Percentiles rank a stretch among this genome's conserved stretches.
These are phyloP conservation scores for Athrips mouffetella DNA, from an alignment of 2,888 invertebrate genomes.

Conservation along the genomic window DNA sequence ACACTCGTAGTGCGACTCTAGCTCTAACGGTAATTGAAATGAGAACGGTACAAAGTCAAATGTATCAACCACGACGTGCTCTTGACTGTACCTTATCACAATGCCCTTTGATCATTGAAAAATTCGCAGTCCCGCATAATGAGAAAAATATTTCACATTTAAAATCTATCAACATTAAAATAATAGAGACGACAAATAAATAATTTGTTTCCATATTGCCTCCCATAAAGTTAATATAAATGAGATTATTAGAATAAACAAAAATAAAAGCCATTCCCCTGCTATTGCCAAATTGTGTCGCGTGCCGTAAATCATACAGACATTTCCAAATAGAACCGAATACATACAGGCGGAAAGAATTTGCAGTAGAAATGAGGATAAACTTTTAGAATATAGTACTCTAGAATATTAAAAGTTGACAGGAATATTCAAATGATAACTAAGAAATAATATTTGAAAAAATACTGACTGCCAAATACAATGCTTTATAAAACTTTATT, in stretches of 20 bases:
- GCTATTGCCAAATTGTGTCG: constrained; percentile 55
- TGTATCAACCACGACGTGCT: no score
- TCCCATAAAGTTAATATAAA: constrained; percentile 47
- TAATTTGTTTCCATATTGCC: constrained; percentile 43
- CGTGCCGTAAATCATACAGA: constrained; percentile 51
- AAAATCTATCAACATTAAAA: constrained; percentile 21
- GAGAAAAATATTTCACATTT: no score
- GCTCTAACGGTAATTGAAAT: no score
- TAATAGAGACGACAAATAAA: constrained; percentile 36
- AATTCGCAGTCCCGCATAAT: background rate
- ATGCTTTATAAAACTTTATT: no score
- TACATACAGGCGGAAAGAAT: constrained; percentile 31
- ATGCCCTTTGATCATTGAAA: background rate
- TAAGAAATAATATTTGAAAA: no score
- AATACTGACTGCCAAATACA: no score
- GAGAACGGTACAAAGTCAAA: no score
- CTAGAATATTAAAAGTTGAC: no score
- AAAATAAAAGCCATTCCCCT: constrained; percentile 51
- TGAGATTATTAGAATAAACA: constrained; percentile 49
- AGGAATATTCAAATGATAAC: no score
- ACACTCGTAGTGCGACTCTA: no score
- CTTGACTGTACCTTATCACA: no score
- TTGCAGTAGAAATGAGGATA: background rate
- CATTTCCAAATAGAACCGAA: constrained; percentile 34
- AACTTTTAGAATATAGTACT: no score